Evolutionary conservation across 2,888 invertebrate species (phyloP), one percentile per base, ranked within the genome.

Genomic region (Drosophila aldrichi): DNA sequence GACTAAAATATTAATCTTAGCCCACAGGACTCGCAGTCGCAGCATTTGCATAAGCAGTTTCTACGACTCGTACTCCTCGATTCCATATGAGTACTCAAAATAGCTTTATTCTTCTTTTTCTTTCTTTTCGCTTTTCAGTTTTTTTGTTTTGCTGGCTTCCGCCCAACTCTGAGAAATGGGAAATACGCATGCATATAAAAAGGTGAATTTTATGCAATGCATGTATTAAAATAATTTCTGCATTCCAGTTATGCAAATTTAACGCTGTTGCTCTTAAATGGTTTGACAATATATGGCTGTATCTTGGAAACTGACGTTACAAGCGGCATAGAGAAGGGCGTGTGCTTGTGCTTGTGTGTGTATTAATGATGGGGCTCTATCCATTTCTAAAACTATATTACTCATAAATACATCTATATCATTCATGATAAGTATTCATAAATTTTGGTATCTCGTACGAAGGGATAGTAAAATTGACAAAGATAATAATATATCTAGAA

Each of bases 1-100:
- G 87, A 89, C 90, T 90, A 68, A 89, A 88, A 87, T 83, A 88
- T 87, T 88, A 71, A 89, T 81, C 73, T 89, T 84, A 72, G 65
- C 52, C 54, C 20, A 55, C 44, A 76, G 63, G 67, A 70, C 61
- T 55, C 54, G 55, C 22, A 59, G 52, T 63, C 40, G 60, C 38
- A 52, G 46, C 52, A 81, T 88, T 84, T 88, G 82, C 84, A 88
- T 88, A 88, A 62, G 8, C 43, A 56, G 60, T 34, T 18, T 34
- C 29, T 43, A 20, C 36, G 57, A 25, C 34, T 49, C 32, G 25
- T 44, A 49, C 34, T 32, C 16, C 22, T 32, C 38, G 9, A 12
- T 43, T 25, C n/a, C n/a, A 16, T 49, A 38, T 56, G n/a, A 57
- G 64, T 41, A 57, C 18, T 38, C 32, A 38, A 14, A 56, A 40